Conservation (phyloP, 2,113 vertebrate genomes). For the Anseranas semipalmata region DNA sequence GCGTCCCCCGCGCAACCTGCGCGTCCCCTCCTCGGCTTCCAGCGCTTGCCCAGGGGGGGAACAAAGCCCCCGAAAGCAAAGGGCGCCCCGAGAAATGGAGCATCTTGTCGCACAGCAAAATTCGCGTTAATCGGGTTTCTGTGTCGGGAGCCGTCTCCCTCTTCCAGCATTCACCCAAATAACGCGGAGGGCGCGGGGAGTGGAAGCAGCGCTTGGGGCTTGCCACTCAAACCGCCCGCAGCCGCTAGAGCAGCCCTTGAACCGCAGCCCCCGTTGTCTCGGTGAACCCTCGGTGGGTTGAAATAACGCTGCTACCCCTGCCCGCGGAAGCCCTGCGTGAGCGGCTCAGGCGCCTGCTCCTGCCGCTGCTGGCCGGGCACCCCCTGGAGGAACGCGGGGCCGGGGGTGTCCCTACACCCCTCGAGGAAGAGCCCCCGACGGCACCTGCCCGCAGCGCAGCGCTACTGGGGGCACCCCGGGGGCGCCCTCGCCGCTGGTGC, state of each 20-base stretch:
- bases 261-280: conserved; percentile 57
- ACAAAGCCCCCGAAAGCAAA: conserved; percentile 40
- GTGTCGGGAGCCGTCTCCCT: conserved; percentile 29
- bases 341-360: no score
- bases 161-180: conserved; percentile 37
- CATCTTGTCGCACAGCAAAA: conserved; percentile 2
- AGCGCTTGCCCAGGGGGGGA: neutral
- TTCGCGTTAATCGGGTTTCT: conserved; percentile 31
- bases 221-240: conserved; percentile 40
- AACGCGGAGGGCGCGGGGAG: neutral
- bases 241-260: conserved; percentile 53
- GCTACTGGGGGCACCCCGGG: neutral
- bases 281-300: conserved; percentile 64
- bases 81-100: conserved; percentile 48
- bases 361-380: no score
- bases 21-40: no score
- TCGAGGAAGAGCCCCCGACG: no score
- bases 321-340: no score
- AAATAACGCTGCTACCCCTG: conserved; percentile 56
- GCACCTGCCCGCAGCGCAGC: no score
- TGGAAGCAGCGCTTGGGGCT: neutral
- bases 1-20: no score
- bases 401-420: no score
- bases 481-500: neutral
- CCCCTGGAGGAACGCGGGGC: no score